Base-by-base conservation (phyloP, 1,140 invertebrate species). In the Periplaneta americana region DNA sequence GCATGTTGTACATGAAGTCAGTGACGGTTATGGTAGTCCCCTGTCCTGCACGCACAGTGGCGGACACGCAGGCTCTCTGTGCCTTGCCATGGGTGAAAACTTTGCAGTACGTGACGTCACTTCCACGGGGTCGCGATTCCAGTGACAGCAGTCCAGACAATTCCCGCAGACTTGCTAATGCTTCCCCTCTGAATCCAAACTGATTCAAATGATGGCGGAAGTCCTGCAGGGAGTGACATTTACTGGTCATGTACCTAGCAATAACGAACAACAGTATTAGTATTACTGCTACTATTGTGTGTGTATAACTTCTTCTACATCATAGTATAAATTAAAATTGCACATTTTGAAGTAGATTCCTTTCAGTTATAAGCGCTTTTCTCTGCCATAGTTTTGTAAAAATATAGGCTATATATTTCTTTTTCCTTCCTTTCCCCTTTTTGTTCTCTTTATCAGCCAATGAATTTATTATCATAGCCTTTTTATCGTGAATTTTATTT, bases 1-100 rank as follows among this genome's bases (percentile, higher is more conserved):
- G 91, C 22, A 91, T 85, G 85, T 92, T 93, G 83, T 91, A 89
- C 81, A 94, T 89, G 82, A 94, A 90, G 36, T 91, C 90, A 83
- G 89, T 88, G 34, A 93, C 88, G 82, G 91, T 92, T 28, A 94
- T 89, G 5, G 93, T 93, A 8, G 93, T 93, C 33, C 93, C 93
- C 81, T 86, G 86, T 79, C 91, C 91, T 31, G 92, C 89, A 80
- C 91, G 87, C 22, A 83, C 84, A 6, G 83, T 86, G 74, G 87
- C 83, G 28, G 84, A 85, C 36, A 88, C 85, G 10, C 84, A 78
- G 17, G 87, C 82, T 83, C 82, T 82, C 80, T 87, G 35, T 84
- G 86, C 34, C 85, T 87, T 87, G 15, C 85, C 91, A 88, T 84
- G 85, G 35, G 87, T 87, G 88, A 90, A 87, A 33, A 88, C 88